These are phyloP conservation scores for Orycteropus afer DNA, from an alignment of 2,113 vertebrate genomes.

Conservation along the genomic window DNA sequence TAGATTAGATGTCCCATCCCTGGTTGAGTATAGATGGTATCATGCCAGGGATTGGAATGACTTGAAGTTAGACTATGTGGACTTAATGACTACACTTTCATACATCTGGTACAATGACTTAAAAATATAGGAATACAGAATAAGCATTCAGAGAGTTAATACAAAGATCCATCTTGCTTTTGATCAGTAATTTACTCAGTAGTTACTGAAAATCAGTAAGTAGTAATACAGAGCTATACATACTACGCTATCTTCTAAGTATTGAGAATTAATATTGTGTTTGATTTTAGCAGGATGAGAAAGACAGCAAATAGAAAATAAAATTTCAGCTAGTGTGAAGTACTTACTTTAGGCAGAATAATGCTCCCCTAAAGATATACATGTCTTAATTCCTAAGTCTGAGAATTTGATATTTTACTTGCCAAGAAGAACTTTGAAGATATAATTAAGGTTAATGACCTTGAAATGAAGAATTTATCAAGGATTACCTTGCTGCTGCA, in stretches of 20 bases:
- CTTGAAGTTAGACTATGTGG: background rate
- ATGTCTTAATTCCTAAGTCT: background rate
- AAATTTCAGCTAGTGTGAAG: background rate
- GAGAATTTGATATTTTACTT: background rate
- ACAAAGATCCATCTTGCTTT: background rate
- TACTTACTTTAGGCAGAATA: background rate
- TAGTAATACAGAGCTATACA: too few species aligned
- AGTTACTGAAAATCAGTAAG: background rate
- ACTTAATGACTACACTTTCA: background rate
- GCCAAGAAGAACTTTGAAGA: background rate
- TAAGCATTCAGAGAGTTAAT: background rate
- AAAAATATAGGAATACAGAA: background rate
- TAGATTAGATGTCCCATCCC: background rate
- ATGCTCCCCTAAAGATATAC: background rate
- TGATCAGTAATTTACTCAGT: background rate
- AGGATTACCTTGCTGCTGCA: background rate
- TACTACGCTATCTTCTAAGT: background rate
- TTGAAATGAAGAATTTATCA: background rate
- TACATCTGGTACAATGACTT: background rate
- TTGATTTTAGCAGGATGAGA: background rate
- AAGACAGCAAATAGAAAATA: background rate
- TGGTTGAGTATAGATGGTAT: background rate
- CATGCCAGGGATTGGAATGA: background rate
- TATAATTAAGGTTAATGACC: background rate
- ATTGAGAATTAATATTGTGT: background rate